Conservation (phyloP, 1,140 invertebrate genomes). For the Mamestra configurata region DNA sequence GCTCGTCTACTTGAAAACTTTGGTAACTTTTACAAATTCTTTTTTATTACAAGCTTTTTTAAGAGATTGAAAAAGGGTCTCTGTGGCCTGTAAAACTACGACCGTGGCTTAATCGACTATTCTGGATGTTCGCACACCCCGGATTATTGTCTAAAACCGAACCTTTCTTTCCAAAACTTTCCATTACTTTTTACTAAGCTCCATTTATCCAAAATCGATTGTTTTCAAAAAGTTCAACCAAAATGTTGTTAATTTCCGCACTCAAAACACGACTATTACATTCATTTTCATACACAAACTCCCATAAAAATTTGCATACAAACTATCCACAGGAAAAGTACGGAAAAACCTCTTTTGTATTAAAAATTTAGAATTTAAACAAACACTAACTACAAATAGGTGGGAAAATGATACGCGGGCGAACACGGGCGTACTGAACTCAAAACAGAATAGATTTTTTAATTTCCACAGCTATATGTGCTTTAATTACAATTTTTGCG, state of each 20-base stretch:
- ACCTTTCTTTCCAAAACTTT: background rate
- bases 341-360: slow-evolving; percentile 5
- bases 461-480: slow-evolving; percentile 12
- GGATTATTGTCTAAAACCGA: background rate
- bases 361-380: slow-evolving; percentile 37
- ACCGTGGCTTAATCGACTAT: background rate
- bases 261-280: slow-evolving; percentile 7
- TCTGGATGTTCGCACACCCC: background rate
- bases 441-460: background rate
- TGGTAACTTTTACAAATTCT: slow-evolving; percentile 17
- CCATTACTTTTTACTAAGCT: background rate
- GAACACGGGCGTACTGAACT: background rate
- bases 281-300: slow-evolving; percentile 14
- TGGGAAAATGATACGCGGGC: slow-evolving; percentile 14
- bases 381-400: slow-evolving; percentile 21
- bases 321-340: slow-evolving; percentile 9
- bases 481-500: slow-evolving; percentile 56
- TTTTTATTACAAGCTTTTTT: slow-evolving; percentile 8
- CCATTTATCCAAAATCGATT: background rate
- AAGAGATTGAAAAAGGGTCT: slow-evolving; percentile 27
- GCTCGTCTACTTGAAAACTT: slow-evolving; percentile 5
- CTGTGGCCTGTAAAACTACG: slow-evolving; percentile 6
- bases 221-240: background rate
- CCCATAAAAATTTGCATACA: slow-evolving; percentile 48
- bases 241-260: slow-evolving; percentile 20